A percentile compares a stretch with the other conserved stretches of the same genome.
These are phyloP conservation scores for Oryzias woworae DNA, from an alignment of 2,113 vertebrate genomes.

Conservation along the genomic window DNA sequence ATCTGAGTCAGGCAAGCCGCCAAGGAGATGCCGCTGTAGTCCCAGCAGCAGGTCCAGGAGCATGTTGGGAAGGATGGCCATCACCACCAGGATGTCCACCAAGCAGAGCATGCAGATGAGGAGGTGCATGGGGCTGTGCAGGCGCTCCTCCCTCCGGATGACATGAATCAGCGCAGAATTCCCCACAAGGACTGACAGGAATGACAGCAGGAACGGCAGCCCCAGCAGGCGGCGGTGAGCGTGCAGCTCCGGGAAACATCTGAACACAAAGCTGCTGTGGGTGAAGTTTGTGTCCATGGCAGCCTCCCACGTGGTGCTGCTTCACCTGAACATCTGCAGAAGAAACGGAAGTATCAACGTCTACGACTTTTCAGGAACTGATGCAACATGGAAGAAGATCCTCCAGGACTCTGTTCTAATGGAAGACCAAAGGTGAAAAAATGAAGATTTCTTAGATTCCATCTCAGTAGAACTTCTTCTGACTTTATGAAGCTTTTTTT, in stretches of 20 bases:
- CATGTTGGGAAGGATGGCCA: slow-evolving; percentile 69
- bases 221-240: slow-evolving; percentile 57
- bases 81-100: slow-evolving; percentile 64
- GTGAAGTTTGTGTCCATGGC: slow-evolving; percentile 55
- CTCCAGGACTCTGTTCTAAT: no score
- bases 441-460: no score
- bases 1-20: slow-evolving; percentile 79
- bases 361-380: no score
- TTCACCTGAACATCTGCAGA: slow-evolving; percentile 8
- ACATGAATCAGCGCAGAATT: slow-evolving; percentile 67
- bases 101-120: slow-evolving; percentile 75
- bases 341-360: not conserved
- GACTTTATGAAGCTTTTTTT: no score
- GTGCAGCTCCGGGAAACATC: slow-evolving; percentile 66
- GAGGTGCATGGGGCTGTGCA: slow-evolving; percentile 79
- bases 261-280: slow-evolving; percentile 65
- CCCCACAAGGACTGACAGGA: slow-evolving; percentile 61
- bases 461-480: no score
- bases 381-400: no score
- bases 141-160: slow-evolving; percentile 40
- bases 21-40: slow-evolving; percentile 65
- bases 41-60: slow-evolving; percentile 67
- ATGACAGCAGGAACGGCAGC: slow-evolving; percentile 60
- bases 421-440: no score
- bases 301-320: slow-evolving; percentile 12